A percentile compares a stretch with the other conserved stretches of the same genome.
phyloP scores from a whole-genome alignment of 35 echinoderm and acorn worm species.

The Apostichopus japonicus region DNA sequence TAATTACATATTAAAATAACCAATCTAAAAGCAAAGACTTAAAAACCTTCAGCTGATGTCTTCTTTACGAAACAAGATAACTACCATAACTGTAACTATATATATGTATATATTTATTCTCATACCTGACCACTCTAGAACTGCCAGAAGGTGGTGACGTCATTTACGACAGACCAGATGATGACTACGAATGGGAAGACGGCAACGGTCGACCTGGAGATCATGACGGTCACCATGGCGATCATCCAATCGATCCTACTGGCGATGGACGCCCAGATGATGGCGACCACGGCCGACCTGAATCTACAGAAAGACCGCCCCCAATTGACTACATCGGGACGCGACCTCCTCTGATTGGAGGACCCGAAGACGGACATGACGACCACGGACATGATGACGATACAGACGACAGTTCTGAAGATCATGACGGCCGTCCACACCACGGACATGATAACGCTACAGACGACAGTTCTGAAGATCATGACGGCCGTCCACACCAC shows the following conservation, averaged over 20 bases:
- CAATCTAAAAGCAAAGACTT: no score
- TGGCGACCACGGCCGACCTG: not conserved
- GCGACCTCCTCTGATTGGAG: not conserved
- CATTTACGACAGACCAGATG: not conserved
- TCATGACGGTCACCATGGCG: not conserved
- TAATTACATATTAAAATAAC: no score
- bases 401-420: no score
- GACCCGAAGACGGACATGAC: not conserved
- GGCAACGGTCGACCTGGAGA: not conserved
- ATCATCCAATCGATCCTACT: not conserved
- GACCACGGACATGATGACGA: not conserved
- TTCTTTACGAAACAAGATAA: no score
- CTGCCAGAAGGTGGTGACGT: conserved; percentile 11
- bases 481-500: no score
- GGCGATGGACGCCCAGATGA: not conserved
- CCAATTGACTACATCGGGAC: no score
- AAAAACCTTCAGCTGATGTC: no score
- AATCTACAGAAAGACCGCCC: not conserved
- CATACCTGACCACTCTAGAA: not conserved
- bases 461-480: no score
- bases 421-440: no score
- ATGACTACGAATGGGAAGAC: not conserved
- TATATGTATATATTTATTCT: no score
- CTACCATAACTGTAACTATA: no score
- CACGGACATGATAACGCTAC: no score